Evolutionary conservation across 2,797 vertebrate species (phyloP).

Genomic region (Oophaga sylvatica): DNA sequence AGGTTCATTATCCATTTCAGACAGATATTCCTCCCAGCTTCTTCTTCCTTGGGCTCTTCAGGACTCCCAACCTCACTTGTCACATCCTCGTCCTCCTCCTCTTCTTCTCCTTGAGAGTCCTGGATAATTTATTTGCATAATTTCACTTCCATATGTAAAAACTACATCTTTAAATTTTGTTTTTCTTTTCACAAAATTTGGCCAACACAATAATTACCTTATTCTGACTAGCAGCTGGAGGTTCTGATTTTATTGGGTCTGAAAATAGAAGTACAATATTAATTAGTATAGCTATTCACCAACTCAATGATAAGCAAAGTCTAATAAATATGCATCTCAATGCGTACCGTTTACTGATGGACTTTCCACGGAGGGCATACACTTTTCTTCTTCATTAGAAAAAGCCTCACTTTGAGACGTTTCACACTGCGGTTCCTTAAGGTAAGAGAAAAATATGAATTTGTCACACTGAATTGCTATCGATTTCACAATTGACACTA

Average conservation of each 20-base stretch:
- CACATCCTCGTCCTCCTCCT: constrained; percentile 88
- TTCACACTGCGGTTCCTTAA: constrained; percentile 45
- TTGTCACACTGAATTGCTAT: neutral
- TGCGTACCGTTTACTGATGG: constrained; percentile 37
- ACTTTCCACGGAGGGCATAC: constrained; percentile 14
- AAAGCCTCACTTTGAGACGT: constrained; percentile 32
- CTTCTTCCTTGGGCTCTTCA: constrained; percentile 87
- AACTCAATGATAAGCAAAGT: constrained; percentile 46
- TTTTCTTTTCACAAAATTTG: constrained; percentile 56
- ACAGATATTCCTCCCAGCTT: constrained; percentile 88
- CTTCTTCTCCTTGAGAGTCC: constrained; percentile 78
- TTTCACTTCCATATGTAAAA: neutral
- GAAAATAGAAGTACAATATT: constrained; percentile 69
- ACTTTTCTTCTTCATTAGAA: constrained; percentile 43
- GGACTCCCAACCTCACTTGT: constrained; percentile 85
- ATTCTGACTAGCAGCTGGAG: constrained; percentile 65
- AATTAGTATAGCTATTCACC: constrained; percentile 53
- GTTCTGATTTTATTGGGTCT: constrained; percentile 82
- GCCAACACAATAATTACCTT: constrained; percentile 59
- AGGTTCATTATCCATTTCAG: constrained; percentile 90
- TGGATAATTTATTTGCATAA: constrained; percentile 29
- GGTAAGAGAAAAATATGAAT: neutral
- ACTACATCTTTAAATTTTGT: constrained; percentile 5
- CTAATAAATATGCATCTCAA: constrained; percentile 5
- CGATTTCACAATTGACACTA: neutral